A percentile compares a stretch with the other conserved stretches of the same genome.
Evolutionary conservation across 2,113 vertebrate genomes (phyloP).

Genomic region (Indicator indicator): DNA sequence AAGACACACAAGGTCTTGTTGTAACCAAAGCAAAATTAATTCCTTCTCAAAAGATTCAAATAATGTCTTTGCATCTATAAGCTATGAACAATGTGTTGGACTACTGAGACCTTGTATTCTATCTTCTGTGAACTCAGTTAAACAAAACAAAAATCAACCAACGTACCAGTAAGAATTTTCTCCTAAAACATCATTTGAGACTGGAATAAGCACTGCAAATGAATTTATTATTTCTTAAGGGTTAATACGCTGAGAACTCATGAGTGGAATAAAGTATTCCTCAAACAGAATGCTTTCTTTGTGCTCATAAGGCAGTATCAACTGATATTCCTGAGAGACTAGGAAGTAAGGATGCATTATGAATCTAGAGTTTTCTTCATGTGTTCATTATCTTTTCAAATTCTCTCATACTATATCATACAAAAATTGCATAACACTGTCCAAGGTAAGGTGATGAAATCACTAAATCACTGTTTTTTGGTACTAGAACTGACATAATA

Average conservation of each 20-base stretch:
- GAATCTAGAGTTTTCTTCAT: background rate
- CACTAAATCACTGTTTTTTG: background rate
- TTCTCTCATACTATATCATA: background rate
- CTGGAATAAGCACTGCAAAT: background rate
- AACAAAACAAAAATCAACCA: background rate
- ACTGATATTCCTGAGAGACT: conserved; percentile 5
- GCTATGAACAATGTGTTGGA: accelerated
- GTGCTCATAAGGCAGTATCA: background rate
- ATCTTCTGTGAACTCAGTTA: background rate
- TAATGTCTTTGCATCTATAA: background rate
- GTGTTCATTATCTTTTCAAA: background rate
- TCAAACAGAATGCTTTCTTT: background rate
- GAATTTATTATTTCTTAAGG: background rate
- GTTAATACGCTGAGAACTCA: background rate
- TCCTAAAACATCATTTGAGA: background rate
- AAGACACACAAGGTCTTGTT: background rate
- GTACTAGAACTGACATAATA: background rate
- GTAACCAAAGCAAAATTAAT: background rate
- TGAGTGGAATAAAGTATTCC: background rate
- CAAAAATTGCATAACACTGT: background rate
- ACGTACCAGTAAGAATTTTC: background rate
- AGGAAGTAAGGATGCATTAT: background rate
- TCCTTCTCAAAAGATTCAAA: background rate
- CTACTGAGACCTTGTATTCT: background rate
- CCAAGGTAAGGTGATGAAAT: background rate